Evolutionary conservation across 1,140 invertebrate genomes (phyloP).

Genomic region (Cydia strobilella): DNA sequence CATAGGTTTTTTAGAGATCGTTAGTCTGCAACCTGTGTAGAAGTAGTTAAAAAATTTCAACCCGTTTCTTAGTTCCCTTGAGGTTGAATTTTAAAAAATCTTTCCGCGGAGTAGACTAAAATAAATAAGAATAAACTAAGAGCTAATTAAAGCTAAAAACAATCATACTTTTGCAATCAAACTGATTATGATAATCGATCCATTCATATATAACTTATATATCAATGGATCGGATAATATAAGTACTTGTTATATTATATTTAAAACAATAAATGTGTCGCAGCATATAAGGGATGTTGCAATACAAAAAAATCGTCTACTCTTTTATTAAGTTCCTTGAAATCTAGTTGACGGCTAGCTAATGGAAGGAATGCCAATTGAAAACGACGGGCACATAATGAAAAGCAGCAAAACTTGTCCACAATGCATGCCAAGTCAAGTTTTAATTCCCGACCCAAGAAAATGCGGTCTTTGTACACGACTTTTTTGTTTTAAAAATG

Average conservation of each 20-base stretch:
- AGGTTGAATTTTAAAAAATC: too few relatives aligned
- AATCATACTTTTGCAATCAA: too few relatives aligned
- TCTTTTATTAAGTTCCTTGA: slow-evolving; percentile 2
- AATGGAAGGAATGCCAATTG: slow-evolving; percentile 7
- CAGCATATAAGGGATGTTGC: not conserved
- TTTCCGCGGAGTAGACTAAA: too few relatives aligned
- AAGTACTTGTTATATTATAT: not conserved
- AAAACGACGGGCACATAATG: not conserved
- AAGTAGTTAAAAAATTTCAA: too few relatives aligned
- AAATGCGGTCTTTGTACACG: slow-evolving; percentile 37
- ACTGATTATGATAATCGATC: not conserved
- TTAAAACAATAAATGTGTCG: not conserved
- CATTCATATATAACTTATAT: not conserved
- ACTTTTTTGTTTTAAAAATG: slow-evolving; percentile 30
- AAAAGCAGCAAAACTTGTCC: not conserved
- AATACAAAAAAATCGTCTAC: not conserved
- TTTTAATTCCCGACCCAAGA: slow-evolving; percentile 70
- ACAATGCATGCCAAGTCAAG: slow-evolving; percentile 50
- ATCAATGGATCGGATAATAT: too few relatives aligned
- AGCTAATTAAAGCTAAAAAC: too few relatives aligned
- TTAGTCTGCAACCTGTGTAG: too few relatives aligned
- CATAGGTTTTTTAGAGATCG: too few relatives aligned
- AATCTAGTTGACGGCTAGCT: not conserved
- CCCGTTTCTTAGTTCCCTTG: too few relatives aligned
- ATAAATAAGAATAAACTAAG: too few relatives aligned